phyloP scores from a whole-genome alignment of 2,113 vertebrate genomes.

The Poeciliopsis prolifica region DNA sequence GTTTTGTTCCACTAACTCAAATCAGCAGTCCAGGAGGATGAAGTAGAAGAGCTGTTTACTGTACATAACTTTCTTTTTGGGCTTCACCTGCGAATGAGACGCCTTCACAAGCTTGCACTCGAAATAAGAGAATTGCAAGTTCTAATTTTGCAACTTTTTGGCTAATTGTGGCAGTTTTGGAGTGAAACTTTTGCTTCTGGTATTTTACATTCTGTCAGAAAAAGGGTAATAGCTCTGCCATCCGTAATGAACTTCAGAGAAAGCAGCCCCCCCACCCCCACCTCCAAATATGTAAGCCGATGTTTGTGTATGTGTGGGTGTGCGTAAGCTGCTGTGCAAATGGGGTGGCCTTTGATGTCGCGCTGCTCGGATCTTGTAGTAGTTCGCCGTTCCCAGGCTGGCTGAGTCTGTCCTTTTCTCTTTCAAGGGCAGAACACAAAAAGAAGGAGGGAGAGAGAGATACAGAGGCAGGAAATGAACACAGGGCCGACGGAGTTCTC shows the following conservation, averaged over 20 bases:
- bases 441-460: conserved; percentile 2
- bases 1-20: conserved; percentile 56
- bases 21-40: conserved; percentile 43
- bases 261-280: conserved; percentile 30
- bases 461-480: conserved; percentile 29
- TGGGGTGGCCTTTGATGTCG: conserved; percentile 73
- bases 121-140: background rate
- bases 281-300: conserved; percentile 66
- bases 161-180: conserved; percentile 41
- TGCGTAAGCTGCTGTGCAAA: conserved; percentile 74
- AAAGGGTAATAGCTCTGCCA: conserved; percentile 64
- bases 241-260: conserved; percentile 73
- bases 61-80: conserved; percentile 14
- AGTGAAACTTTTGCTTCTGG: conserved; percentile 39
- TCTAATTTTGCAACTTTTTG: conserved; percentile 20
- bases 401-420: conserved; percentile 65
- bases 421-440: conserved; percentile 66
- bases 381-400: conserved; percentile 73
- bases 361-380: conserved; percentile 58
- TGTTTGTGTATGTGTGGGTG: conserved; percentile 76
- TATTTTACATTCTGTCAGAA: conserved; percentile 54
- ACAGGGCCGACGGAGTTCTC: conserved; percentile 13
- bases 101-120: conserved; percentile 1
- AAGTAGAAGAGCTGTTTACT: conserved; percentile 42
- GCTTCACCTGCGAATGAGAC: conserved; percentile 13